These are phyloP conservation scores for Zaprionus gabonicus DNA, from an alignment of 1,140 invertebrate species.

Conservation along the genomic window DNA sequence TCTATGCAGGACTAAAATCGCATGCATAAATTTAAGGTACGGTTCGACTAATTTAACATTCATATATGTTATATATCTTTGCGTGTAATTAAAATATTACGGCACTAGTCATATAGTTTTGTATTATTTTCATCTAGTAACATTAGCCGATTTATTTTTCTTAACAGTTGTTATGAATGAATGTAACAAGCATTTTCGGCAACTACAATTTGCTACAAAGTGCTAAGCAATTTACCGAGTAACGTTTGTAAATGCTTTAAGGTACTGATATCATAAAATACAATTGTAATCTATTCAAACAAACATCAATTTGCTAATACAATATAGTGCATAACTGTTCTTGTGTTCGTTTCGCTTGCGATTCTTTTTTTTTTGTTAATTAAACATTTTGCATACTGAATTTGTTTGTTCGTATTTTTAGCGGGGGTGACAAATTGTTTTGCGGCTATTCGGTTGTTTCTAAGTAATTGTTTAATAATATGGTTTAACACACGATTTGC, in stretches of 20 bases:
- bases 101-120: background rate
- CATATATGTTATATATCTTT: background rate
- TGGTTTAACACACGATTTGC: background rate
- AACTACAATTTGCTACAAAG: conserved; percentile 53
- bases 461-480: background rate
- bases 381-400: conserved; percentile 51
- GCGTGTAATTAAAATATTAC: background rate
- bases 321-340: conserved; percentile 48
- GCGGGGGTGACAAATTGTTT: background rate
- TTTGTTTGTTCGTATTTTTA: background rate
- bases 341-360: background rate
- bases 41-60: background rate
- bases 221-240: conserved; percentile 42
- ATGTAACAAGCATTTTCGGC: conserved; percentile 34
- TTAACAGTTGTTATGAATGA: conserved; percentile 33
- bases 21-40: conserved; percentile 39
- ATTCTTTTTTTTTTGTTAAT: conserved; percentile 21
- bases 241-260: conserved; percentile 68
- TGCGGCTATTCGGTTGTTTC: background rate
- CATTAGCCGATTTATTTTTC: conserved; percentile 22
- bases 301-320: conserved; percentile 62
- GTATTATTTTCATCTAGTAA: conserved; percentile 26
- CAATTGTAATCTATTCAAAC: conserved; percentile 59
- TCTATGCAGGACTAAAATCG: conserved; percentile 20
- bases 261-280: conserved; percentile 64